Evolutionary conservation across 1,140 invertebrate genomes (phyloP).

Genomic region (Leptinotarsa texana): DNA sequence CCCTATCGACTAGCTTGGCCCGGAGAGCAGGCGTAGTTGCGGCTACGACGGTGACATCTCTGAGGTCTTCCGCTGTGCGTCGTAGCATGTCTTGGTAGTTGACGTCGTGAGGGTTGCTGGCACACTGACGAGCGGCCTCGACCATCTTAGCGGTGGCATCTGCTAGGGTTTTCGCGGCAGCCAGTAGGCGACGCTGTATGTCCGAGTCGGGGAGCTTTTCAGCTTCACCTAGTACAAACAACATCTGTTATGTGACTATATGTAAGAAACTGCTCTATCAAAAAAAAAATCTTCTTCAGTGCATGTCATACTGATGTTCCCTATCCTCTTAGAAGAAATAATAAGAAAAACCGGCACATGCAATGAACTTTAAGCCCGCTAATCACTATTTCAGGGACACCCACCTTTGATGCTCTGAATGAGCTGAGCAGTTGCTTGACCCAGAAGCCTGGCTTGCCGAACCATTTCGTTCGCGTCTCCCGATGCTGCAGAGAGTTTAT

Average conservation of each 20-base stretch:
- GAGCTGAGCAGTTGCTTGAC: constrained; percentile 88
- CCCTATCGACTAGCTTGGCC: constrained; percentile 73
- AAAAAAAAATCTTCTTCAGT: no score
- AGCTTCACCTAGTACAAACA: constrained; percentile 67
- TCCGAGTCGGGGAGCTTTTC: constrained; percentile 87
- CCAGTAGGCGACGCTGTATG: constrained; percentile 84
- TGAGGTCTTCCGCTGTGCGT: constrained; percentile 87
- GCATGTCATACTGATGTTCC: no score
- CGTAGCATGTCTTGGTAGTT: constrained; percentile 82
- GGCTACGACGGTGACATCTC: constrained; percentile 84
- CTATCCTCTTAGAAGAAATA: no score
- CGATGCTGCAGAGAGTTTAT: constrained; percentile 81
- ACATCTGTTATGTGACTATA: no score
- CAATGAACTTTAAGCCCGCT: no score
- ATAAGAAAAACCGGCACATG: no score
- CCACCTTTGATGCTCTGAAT: constrained; percentile 86
- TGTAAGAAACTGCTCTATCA: no score
- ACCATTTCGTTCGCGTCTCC: constrained; percentile 94
- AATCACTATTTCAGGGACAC: not conserved
- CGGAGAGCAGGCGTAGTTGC: constrained; percentile 77
- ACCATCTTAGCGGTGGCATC: constrained; percentile 96
- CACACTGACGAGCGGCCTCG: constrained; percentile 92
- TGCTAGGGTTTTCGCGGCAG: constrained; percentile 89
- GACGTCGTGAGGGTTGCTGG: constrained; percentile 81
- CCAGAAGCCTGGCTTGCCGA: constrained; percentile 85